These are phyloP conservation scores for Ommatoiulus sabulosus DNA, from an alignment of 2,888 invertebrate species.

Conservation along the genomic window DNA sequence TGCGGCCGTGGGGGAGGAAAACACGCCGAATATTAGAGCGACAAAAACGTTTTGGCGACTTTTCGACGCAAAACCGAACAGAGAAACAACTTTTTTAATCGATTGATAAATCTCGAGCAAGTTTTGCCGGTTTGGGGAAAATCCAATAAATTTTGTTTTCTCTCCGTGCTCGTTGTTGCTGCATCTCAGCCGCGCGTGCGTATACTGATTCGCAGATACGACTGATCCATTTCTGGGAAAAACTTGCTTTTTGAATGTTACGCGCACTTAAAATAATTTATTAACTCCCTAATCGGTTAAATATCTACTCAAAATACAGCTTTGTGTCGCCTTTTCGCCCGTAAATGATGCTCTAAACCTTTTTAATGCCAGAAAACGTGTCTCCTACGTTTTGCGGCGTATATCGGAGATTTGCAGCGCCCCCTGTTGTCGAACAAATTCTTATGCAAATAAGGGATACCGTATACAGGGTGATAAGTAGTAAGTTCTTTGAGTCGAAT, in stretches of 20 bases:
- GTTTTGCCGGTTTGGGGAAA: conserved; percentile 37
- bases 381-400: neutral
- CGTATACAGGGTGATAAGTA: neutral
- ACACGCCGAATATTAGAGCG: conserved; percentile 16
- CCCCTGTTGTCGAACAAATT: neutral
- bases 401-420: neutral
- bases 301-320: conserved; percentile 48
- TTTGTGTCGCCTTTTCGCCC: conserved; percentile 46
- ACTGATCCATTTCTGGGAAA: conserved; percentile 25
- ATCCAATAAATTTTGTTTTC: conserved; percentile 34
- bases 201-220: conserved; percentile 21
- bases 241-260: conserved; percentile 32
- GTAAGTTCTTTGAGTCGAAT: too few species aligned
- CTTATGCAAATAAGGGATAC: neutral
- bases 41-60: conserved; percentile 27
- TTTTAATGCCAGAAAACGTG: neutral
- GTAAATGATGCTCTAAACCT: conserved; percentile 44
- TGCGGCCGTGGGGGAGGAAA: conserved; percentile 21
- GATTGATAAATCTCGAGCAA: conserved; percentile 44
- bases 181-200: conserved; percentile 8
- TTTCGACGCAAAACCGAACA: conserved; percentile 13
- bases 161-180: neutral
- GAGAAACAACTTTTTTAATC: conserved; percentile 43
- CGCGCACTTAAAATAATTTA: conserved; percentile 22
- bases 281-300: conserved; percentile 25